A percentile compares a stretch with the other conserved stretches of the same genome.
phyloP scores from a whole-genome alignment of 2,797 vertebrate species.

The Dendrocincla tyrannina region DNA sequence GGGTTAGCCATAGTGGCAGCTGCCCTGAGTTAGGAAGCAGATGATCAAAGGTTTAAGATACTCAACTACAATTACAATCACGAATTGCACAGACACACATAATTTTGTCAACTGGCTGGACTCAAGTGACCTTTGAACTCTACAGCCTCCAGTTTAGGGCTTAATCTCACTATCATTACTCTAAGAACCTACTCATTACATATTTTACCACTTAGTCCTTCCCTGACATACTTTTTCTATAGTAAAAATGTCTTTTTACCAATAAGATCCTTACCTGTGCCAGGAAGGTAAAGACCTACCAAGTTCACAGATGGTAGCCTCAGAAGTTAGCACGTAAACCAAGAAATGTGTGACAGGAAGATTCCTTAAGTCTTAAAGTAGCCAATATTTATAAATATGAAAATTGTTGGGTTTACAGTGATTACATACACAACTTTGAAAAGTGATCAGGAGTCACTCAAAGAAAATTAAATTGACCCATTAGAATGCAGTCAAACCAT shows the following conservation, averaged over 20 bases:
- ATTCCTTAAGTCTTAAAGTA: conserved; percentile 35
- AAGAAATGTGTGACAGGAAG: not conserved
- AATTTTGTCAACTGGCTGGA: not conserved
- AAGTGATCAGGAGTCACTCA: conserved; percentile 10
- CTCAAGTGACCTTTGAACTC: not conserved
- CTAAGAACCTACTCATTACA: not conserved
- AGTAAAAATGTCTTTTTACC: not conserved
- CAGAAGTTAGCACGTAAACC: not conserved
- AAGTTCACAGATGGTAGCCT: not conserved
- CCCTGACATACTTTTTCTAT: not conserved
- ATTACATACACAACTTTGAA: conserved; percentile 40
- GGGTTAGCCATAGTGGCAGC: not conserved
- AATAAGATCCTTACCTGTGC: not conserved
- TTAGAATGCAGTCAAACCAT: not conserved
- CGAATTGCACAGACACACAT: not conserved
- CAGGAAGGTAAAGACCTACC: not conserved
- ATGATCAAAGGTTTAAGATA: not conserved
- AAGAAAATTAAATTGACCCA: not conserved
- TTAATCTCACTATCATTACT: not conserved
- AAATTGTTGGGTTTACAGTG: conserved; percentile 34
- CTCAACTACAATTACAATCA: not conserved
- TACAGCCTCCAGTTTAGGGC: not conserved
- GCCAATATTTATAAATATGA: conserved; percentile 29
- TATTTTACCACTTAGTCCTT: not conserved
- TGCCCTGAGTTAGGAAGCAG: not conserved